A percentile compares a stretch with the other conserved stretches of the same genome.
phyloP scores from a whole-genome alignment of 1,140 invertebrate genomes.

The Manduca sexta region DNA sequence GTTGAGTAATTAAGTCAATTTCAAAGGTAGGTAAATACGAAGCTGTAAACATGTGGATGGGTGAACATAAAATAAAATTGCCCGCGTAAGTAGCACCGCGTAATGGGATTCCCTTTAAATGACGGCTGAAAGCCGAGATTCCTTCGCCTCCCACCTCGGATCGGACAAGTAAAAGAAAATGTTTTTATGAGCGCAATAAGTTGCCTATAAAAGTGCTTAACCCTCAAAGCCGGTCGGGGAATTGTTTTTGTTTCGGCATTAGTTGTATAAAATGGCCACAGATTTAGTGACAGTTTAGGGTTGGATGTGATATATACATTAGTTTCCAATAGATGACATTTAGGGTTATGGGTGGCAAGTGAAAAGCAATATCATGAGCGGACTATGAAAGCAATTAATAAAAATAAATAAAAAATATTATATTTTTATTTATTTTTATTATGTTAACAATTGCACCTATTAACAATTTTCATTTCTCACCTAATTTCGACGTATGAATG shows the following conservation, averaged over 20 bases:
- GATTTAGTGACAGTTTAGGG: too few species aligned
- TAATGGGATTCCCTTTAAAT: slow-evolving; percentile 28
- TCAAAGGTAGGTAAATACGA: slow-evolving; percentile 10
- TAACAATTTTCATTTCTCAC: too few species aligned
- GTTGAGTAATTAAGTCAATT: slow-evolving; percentile 6
- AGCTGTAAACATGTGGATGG: slow-evolving; percentile 18
- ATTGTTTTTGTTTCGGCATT: not conserved
- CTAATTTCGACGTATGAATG: too few species aligned
- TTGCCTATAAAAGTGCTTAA: slow-evolving; percentile 10
- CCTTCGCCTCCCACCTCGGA: slow-evolving; percentile 7
- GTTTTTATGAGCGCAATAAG: slow-evolving; percentile 16
- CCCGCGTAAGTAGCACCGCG: slow-evolving; percentile 20
- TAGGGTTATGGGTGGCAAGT: not conserved
- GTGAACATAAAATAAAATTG: slow-evolving; percentile 30
- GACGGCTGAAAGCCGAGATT: slow-evolving; percentile 22
- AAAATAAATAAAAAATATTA: not conserved
- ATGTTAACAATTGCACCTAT: too few species aligned
- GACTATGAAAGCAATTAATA: not conserved
- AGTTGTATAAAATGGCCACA: not conserved
- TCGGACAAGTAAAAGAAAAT: slow-evolving; percentile 15
- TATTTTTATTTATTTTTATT: too few species aligned
- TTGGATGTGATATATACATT: not conserved
- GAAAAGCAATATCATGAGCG: not conserved
- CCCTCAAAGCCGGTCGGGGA: slow-evolving; percentile 1
- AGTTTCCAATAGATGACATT: not conserved